Evolutionary conservation across 2,888 invertebrate genomes (phyloP).

Genomic region (Cenopis cana): DNA sequence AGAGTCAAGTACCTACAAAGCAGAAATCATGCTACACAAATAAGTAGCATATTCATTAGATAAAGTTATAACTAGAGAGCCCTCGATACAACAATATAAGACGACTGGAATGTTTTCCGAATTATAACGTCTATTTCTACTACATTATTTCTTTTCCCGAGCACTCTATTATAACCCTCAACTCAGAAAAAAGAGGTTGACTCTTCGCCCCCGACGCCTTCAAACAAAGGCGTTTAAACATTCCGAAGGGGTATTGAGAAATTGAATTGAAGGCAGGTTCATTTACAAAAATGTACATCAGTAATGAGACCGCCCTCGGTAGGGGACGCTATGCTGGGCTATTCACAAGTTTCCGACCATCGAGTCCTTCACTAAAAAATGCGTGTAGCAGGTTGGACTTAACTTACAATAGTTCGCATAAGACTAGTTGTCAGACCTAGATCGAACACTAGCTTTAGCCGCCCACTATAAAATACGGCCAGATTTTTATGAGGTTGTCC

Average conservation of each 20-base stretch:
- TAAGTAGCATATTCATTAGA: background rate
- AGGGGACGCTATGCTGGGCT: background rate
- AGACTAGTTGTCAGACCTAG: too few relatives aligned
- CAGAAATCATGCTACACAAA: too few relatives aligned
- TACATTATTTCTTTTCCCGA: background rate
- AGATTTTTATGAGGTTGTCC: too few relatives aligned
- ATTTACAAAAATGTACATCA: constrained; percentile 42
- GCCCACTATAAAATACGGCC: too few relatives aligned
- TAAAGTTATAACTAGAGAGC: background rate
- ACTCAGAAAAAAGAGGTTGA: constrained; percentile 12
- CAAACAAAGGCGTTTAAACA: constrained; percentile 33
- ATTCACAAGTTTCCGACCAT: background rate
- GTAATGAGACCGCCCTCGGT: constrained; percentile 36
- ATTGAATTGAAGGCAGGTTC: constrained; percentile 38
- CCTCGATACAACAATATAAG: background rate
- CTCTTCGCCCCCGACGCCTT: constrained; percentile 22
- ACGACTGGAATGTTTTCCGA: background rate
- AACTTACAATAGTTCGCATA: too few relatives aligned
- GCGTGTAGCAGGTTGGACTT: too few relatives aligned
- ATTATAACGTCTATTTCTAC: background rate
- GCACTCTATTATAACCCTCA: constrained; percentile 16
- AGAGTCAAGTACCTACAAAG: too few relatives aligned
- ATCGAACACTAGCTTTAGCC: too few relatives aligned
- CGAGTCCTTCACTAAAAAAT: too few relatives aligned
- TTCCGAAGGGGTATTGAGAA: constrained; percentile 39